Evolutionary conservation across 1,140 invertebrate genomes (phyloP).

Genomic region (Hyles euphorbiae): DNA sequence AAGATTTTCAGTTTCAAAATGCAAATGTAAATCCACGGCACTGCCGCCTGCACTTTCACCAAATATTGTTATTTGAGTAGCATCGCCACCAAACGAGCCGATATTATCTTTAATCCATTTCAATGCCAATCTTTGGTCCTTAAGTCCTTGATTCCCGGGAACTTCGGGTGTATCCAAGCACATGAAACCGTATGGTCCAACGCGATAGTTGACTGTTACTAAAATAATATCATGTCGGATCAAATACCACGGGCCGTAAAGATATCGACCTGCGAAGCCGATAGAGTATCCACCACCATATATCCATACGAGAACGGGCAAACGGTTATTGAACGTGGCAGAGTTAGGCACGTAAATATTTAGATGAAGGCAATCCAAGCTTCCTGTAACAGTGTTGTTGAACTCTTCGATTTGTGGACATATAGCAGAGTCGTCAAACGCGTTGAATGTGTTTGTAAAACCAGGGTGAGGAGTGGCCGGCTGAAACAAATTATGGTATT

Average conservation of each 20-base stretch:
- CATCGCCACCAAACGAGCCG: slow-evolving; percentile 82
- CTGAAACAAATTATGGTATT: slow-evolving; percentile 15
- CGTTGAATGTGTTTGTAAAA: slow-evolving; percentile 32
- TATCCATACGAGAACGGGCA: slow-evolving; percentile 83
- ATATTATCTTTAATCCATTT: slow-evolving; percentile 82
- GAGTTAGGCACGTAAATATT: slow-evolving; percentile 48
- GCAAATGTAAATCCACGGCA: slow-evolving; percentile 39
- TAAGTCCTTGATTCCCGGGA: slow-evolving; percentile 82
- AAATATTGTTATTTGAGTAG: slow-evolving; percentile 78
- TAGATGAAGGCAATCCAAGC: slow-evolving; percentile 42
- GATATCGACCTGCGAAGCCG: slow-evolving; percentile 60
- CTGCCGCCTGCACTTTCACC: slow-evolving; percentile 81
- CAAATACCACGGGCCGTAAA: slow-evolving; percentile 74
- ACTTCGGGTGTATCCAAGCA: slow-evolving; percentile 79
- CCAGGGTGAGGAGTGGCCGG: slow-evolving; percentile 23
- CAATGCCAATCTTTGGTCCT: slow-evolving; percentile 81
- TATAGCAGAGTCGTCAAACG: slow-evolving; percentile 29
- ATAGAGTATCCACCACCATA: slow-evolving; percentile 80
- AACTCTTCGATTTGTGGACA: slow-evolving; percentile 38
- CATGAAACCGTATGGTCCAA: slow-evolving; percentile 81
- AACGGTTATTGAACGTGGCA: slow-evolving; percentile 23
- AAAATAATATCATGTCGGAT: slow-evolving; percentile 76
- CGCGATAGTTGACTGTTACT: slow-evolving; percentile 78
- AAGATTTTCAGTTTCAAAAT: slow-evolving; percentile 31
- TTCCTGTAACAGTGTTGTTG: slow-evolving; percentile 19